Base-by-base conservation (phyloP, 2,888 invertebrate genomes). In the Bombylius major region DNA sequence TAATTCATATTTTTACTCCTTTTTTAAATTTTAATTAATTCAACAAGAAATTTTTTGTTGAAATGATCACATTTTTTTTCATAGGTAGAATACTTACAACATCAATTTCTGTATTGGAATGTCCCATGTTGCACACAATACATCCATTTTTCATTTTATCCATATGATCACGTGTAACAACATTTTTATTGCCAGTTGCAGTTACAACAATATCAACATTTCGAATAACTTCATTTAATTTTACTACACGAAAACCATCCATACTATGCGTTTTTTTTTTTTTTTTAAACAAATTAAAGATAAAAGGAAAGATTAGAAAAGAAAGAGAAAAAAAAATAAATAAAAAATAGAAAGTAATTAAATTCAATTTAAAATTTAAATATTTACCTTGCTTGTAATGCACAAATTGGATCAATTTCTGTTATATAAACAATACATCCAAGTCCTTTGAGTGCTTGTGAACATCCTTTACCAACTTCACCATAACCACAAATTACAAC, bases 331-430 rank as follows among this genome's bases (percentile, higher is more conserved):
- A 36, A 8, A 36, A 9, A 36, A 36, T 36, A 36, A 36, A 1
- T 44, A 44, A 44, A 44, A 12, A 44, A 13, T 44, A 5, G 5
- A 6, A 44, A 6, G 44, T 5, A 44, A 44, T 14, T 14, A 5
- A 14, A 45, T n/a, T 45, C 45, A 45, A 39, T 39, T 39, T 11
- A 39, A 23, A 14, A 33, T 14, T 47, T 36, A 12, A 44, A 31
- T 51, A 51, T 31, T 70, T 76, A 86, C 86, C 87, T 88, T 36
- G 96, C 97, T 77, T 97, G 97, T 45, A 97, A 77, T 33, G 96
- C 97, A 76, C 97, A 97, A 67, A 97, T 97, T 0, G 97, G 97
- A 77, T 97, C 97, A 64, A 97, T 94, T 79, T 97, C 97, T 33
- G 96, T 95, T 42, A 82, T 80, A 63, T 82, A 82, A 5, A 82